Evolutionary conservation across 2,797 vertebrate species (phyloP).

Genomic region (Ctenopoma multispine): DNA sequence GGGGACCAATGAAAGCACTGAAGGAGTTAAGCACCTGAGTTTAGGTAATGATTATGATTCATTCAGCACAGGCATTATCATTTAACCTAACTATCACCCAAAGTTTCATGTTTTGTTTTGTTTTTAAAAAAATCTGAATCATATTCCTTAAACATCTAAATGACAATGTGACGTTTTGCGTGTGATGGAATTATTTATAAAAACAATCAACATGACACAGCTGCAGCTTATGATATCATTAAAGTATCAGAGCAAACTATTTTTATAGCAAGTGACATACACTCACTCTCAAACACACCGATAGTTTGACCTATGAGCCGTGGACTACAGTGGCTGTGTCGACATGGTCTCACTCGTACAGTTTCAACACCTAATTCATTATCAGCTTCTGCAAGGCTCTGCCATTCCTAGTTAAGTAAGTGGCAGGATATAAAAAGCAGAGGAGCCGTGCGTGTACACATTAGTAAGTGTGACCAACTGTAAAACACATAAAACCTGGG

Average conservation of each 20-base stretch:
- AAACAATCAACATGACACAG: conserved; percentile 63
- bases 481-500: conserved; percentile 60
- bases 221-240: conserved; percentile 66
- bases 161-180: background rate
- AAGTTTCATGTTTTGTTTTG: background rate
- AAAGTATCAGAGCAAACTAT: conserved; percentile 74
- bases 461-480: conserved; percentile 57
- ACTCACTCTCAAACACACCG: conserved; percentile 65
- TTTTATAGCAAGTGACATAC: conserved; percentile 72
- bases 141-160: background rate
- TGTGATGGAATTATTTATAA: conserved; percentile 31
- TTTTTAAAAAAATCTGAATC: background rate
- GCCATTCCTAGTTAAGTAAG: conserved; percentile 76
- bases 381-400: conserved; percentile 77
- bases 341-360: conserved; percentile 73
- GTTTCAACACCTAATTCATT: conserved; percentile 88
- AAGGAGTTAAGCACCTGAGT: conserved; percentile 23
- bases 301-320: conserved; percentile 74
- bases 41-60: background rate
- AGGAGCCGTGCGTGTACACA: conserved; percentile 56
- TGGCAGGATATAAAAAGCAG: conserved; percentile 83
- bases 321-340: conserved; percentile 67
- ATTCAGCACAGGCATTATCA: conserved; percentile 3
- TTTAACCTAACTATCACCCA: conserved; percentile 11
- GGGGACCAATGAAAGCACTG: conserved; percentile 52